Evolutionary conservation across 2,888 invertebrate genomes (phyloP).

Genomic region (Xestobium rufovillosum): DNA sequence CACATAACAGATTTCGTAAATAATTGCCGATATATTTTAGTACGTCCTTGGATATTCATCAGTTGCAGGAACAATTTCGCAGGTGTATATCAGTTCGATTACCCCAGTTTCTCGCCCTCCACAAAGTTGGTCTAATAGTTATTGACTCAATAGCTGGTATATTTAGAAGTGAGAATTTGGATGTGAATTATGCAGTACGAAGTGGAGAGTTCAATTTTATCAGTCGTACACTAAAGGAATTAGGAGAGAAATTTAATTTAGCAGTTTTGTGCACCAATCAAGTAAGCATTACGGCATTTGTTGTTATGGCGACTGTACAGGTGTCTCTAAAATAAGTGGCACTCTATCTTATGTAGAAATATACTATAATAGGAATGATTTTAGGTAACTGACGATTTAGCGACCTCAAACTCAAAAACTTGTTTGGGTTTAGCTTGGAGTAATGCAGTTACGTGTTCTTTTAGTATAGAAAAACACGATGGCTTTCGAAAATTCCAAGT

Average conservation of each 20-base stretch:
- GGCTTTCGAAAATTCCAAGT: constrained; percentile 45
- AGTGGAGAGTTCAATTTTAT: constrained; percentile 52
- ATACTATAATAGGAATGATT: constrained; percentile 15
- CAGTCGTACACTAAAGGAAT: constrained; percentile 48
- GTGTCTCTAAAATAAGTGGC: constrained; percentile 11
- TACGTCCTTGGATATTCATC: constrained; percentile 12
- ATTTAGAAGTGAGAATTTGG: constrained; percentile 51
- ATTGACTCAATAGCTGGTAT: constrained; percentile 70
- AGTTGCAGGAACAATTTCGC: constrained; percentile 48
- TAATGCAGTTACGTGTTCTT: constrained; percentile 54
- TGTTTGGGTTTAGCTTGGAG: constrained; percentile 61
- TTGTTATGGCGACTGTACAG: too few species aligned
- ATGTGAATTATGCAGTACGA: constrained; percentile 43
- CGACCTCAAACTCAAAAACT: constrained; percentile 42
- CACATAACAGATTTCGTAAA: constrained; percentile 51
- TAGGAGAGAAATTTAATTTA: constrained; percentile 49
- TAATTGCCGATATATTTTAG: constrained; percentile 11
- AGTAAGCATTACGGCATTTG: constrained; percentile 49
- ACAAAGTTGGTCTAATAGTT: constrained; percentile 55
- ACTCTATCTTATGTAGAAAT: constrained; percentile 6
- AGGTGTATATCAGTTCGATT: constrained; percentile 49
- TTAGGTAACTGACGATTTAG: constrained; percentile 38
- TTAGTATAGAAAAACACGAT: constrained; percentile 43
- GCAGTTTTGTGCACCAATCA: constrained; percentile 67
- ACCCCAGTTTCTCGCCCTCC: constrained; percentile 46